Evolutionary conservation across 1,140 invertebrate genomes (phyloP), one percentile per base, ranked within the genome.

Genomic region (Drosophila nasuta): DNA sequence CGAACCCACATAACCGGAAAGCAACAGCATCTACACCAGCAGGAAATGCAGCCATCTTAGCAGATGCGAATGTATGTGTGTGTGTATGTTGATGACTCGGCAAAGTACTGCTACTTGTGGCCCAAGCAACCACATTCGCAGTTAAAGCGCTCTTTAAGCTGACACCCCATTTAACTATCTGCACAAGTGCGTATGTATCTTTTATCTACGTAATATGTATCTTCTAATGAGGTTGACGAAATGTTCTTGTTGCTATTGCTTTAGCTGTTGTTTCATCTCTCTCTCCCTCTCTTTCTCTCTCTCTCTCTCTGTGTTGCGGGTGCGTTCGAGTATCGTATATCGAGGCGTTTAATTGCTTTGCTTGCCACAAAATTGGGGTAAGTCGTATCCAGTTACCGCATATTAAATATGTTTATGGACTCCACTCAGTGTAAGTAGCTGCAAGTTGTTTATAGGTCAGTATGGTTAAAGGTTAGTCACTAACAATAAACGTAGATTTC

Each of bases 1-100:
- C 10, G 41, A 59, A 43, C 35, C 56, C 48, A 48, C 58, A 60
- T 33, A 30, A 35, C 20, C 35, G 38, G 49, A 54, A 66, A 25
- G 63, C 35, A 33, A 59, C 57, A 30, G 38, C 51, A 66, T 33
- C 35, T 28, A 43, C 60, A 20, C 20, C 48, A 58, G 46, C 73
- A 59, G 73, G 73, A 70, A 75, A 75, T 75, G 73, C 73, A 75
- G 73, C 59, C 73, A 75, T 70, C 73, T 65, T 70, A 45, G 41
- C 51, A 20, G 3, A 45, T n/a, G 11, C 41, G 38, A 64, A 74
- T 62, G 63, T 62, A 11, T 30, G 28, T 0, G 5, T 38, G 13
- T 38, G 13, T 56, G 33, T 57, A 10, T 57, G 33, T 57, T 57
- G 54, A 57, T 57, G 54, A 57, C 33, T 57, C 15, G 35, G 10